Evolutionary conservation across 2,113 vertebrate species (phyloP).

Genomic region (Calidris pugnax): DNA sequence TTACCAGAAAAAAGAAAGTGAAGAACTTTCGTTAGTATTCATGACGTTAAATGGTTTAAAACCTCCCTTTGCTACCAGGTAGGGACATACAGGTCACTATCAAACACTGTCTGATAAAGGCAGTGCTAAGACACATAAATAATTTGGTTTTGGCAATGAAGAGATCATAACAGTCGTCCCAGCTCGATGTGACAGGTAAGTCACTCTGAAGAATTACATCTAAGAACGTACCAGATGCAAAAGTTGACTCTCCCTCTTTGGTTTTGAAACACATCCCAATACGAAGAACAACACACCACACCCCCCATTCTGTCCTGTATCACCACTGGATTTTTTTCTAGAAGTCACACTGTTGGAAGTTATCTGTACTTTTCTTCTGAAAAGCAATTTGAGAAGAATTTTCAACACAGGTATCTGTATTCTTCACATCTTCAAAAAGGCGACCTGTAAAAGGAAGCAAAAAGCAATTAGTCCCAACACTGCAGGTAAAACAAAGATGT

Average conservation of each 20-base stretch:
- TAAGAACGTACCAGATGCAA: background rate
- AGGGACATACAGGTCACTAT: background rate
- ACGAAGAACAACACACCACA: background rate
- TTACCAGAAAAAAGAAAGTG: background rate
- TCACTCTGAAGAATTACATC: background rate
- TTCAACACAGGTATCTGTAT: background rate
- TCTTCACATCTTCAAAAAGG: conserved; percentile 78
- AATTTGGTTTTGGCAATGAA: conserved; percentile 32
- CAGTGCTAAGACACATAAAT: background rate
- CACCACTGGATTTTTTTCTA: background rate
- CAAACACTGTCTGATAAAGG: background rate
- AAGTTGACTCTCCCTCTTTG: background rate
- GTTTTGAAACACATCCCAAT: background rate
- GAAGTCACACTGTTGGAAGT: background rate
- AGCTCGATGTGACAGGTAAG: background rate
- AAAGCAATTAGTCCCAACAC: background rate
- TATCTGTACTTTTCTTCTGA: background rate
- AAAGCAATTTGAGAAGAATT: background rate
- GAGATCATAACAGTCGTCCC: background rate
- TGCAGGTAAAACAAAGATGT: background rate
- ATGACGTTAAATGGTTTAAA: background rate
- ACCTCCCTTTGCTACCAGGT: background rate
- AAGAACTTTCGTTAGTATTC: background rate
- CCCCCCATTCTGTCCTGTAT: background rate
- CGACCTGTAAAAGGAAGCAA: conserved; percentile 72